Evolutionary conservation across 2,888 invertebrate species (phyloP).

Genomic region (Strigamia transsilvanica): DNA sequence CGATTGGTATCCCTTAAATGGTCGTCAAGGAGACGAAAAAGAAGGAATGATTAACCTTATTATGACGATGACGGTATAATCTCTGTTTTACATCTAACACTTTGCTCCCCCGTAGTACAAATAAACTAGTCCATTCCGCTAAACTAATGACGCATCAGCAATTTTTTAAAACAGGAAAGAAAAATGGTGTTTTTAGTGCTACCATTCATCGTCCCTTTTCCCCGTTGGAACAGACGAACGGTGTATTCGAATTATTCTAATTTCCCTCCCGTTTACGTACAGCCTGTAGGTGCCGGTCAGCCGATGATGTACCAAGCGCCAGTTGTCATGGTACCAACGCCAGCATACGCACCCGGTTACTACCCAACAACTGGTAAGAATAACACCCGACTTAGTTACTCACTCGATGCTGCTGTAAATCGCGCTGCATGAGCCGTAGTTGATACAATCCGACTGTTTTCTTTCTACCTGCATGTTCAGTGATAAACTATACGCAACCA

Average conservation of each 20-base stretch:
- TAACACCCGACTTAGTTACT: neutral
- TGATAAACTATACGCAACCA: slow-evolving; percentile 26
- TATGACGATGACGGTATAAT: slow-evolving; percentile 71
- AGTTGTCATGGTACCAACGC: slow-evolving; percentile 74
- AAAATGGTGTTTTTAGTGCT: neutral
- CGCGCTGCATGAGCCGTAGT: too few species aligned
- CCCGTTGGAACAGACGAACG: neutral
- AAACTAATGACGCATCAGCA: too few species aligned
- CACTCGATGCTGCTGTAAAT: too few species aligned
- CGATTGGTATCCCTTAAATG: slow-evolving; percentile 92
- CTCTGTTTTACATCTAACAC: neutral
- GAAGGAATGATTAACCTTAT: slow-evolving; percentile 94
- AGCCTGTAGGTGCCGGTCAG: slow-evolving; percentile 53
- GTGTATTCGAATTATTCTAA: slow-evolving; percentile 5
- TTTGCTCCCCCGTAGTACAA: neutral
- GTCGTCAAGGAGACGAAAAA: slow-evolving; percentile 92
- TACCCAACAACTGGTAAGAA: slow-evolving; percentile 37
- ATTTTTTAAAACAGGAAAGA: neutral
- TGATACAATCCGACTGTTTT: neutral
- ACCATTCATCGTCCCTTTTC: too few species aligned
- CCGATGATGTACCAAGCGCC: slow-evolving; percentile 69
- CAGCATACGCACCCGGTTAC: slow-evolving; percentile 40
- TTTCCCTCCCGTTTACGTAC: slow-evolving; percentile 35
- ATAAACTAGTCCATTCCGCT: neutral
- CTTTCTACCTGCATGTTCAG: slow-evolving; percentile 20